Evolutionary conservation across 2,888 invertebrate species (phyloP), one percentile per base, ranked within the genome.

Genomic region (Slavum lentiscoides): DNA sequence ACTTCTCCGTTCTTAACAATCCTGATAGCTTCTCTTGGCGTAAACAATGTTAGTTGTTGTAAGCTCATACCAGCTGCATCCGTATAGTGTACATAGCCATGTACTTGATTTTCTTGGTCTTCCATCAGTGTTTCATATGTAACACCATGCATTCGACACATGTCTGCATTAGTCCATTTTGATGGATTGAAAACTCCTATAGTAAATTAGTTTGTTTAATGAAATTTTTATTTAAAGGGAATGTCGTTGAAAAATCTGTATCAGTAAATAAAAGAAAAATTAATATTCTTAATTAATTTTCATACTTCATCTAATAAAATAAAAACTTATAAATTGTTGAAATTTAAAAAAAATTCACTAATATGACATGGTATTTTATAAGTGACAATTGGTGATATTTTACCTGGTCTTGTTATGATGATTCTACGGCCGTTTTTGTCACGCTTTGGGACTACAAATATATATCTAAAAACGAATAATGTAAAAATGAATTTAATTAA

Each of bases 1-100:
- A 92, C 93, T 90, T 93, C 93, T 85, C 92, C 92, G 85, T 93
- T 93, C 86, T 93, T 93, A 7, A 92, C 93, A 83, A 93, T 93
- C 84, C 93, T 89, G 30, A 93, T 92, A 58, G 93, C 92, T 84
- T 86, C 85, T 84, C 85, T 85, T n/a, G 87, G 87, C 68, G 86
- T 86, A 85, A 86, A 87, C 1, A 87, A 84, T 6, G 86, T 86
- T 59, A 87, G 83, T 82, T 86, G 85, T 49, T 86, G 85, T 62
- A 86, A 85, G 3, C 85, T 85, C 49, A 87, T 86, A 43, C 86
- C 86, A 21, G 84, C 84, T n/a, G 86, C 86, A 72, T 85, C 87
- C 30, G 85, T 84, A 84, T 92, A 91, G 86, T 94, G 93, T 6
- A 93, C 92, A 85, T 92, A 90, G 23, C 94, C 94, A 9, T 92